A percentile compares a stretch with the other conserved stretches of the same genome.
Conservation (phyloP, 2,797 vertebrate genomes). For the Tachyglossus aculeatus region DNA sequence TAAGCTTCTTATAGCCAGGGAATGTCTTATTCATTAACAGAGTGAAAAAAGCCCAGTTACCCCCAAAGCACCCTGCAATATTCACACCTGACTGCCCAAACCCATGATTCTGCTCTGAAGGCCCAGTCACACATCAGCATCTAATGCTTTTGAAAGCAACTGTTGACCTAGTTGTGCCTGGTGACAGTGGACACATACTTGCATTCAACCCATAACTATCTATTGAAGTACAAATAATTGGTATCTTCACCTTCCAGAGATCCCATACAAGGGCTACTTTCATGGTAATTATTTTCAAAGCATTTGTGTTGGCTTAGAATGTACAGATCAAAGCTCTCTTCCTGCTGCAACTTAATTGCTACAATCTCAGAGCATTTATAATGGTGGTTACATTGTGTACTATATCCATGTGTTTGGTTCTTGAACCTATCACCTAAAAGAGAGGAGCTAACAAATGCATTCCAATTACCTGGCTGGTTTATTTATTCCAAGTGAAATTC, state of each 20-base stretch:
- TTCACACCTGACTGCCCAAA: neutral
- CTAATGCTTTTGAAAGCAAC: slow-evolving; percentile 1
- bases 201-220: slow-evolving; percentile 35
- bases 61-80: neutral
- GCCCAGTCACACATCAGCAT: neutral
- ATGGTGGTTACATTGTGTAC: neutral
- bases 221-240: slow-evolving; percentile 42
- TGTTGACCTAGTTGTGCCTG: neutral
- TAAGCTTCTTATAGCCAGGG: no score
- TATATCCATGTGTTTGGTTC: slow-evolving; percentile 18
- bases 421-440: slow-evolving; percentile 37
- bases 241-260: slow-evolving; percentile 44
- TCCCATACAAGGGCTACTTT: slow-evolving; percentile 43
- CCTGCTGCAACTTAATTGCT: slow-evolving; percentile 57
- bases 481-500: slow-evolving; percentile 17
- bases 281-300: slow-evolving; percentile 58
- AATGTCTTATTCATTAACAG: no score
- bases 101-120: neutral
- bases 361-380: slow-evolving; percentile 40
- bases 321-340: slow-evolving; percentile 53
- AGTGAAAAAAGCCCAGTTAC: slow-evolving; percentile 2
- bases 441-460: neutral
- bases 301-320: slow-evolving; percentile 47
- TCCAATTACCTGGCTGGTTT: slow-evolving; percentile 27
- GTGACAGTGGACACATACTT: slow-evolving; percentile 14